Evolutionary conservation across 2,113 vertebrate genomes (phyloP).

Genomic region (Syngnathoides biaculeatus): DNA sequence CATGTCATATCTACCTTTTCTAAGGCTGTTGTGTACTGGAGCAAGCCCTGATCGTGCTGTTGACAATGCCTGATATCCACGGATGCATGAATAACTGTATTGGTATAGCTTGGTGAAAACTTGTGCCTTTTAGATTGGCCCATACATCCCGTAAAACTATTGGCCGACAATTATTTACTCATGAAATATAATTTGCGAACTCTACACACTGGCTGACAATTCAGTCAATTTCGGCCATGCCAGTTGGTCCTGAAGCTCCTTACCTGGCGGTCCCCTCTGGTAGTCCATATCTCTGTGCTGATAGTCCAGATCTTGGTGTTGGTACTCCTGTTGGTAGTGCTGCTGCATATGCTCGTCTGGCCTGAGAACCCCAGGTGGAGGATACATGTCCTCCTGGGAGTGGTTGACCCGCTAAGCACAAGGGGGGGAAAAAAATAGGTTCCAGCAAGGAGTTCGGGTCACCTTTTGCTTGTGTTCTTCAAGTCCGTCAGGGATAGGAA

Average conservation of each 20-base stretch:
- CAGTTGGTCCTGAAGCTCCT: background rate
- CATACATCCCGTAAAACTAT: too few species aligned
- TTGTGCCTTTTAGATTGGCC: too few species aligned
- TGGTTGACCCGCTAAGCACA: constrained; percentile 76
- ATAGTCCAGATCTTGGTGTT: constrained; percentile 73
- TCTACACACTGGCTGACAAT: too few species aligned
- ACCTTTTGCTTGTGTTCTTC: background rate
- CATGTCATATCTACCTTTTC: too few species aligned
- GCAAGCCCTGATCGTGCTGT: too few species aligned
- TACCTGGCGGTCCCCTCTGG: constrained; percentile 63
- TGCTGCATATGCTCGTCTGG: constrained; percentile 77
- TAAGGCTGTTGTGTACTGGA: too few species aligned
- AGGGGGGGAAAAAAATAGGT: background rate
- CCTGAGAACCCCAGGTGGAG: constrained; percentile 73
- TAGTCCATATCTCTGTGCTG: constrained; percentile 73
- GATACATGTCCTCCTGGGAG: constrained; percentile 89
- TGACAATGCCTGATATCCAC: too few species aligned
- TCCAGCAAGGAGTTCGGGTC: background rate
- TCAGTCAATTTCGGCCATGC: background rate
- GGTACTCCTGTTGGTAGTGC: constrained; percentile 74
- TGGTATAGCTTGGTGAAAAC: too few species aligned
- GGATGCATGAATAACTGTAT: too few species aligned
- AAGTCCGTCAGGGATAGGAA: background rate
- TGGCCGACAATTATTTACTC: too few species aligned
- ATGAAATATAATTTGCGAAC: too few species aligned